These are phyloP conservation scores for Tonatia bakeri DNA, from an alignment of 2,113 vertebrate species.

Conservation along the genomic window DNA sequence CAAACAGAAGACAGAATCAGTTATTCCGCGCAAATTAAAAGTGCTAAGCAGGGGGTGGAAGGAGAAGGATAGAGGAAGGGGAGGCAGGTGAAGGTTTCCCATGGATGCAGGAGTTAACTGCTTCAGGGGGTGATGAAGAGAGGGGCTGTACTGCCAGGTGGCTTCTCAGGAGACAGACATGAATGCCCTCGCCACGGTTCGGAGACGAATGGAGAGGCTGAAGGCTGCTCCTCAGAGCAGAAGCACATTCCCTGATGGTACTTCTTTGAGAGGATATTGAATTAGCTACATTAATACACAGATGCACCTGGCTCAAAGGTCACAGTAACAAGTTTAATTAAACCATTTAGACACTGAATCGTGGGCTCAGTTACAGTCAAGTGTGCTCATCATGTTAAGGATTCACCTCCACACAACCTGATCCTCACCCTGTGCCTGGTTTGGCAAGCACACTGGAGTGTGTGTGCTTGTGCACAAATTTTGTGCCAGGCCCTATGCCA, in stretches of 20 bases:
- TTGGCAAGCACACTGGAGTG: neutral
- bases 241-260: constrained; percentile 54
- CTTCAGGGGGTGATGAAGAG: neutral
- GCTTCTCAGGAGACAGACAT: constrained; percentile 10
- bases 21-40: constrained; percentile 71
- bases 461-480: neutral
- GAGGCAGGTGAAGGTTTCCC: neutral
- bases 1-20: constrained; percentile 59
- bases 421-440: neutral
- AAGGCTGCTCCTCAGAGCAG: neutral
- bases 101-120: neutral
- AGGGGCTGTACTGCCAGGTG: neutral
- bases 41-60: constrained; percentile 15
- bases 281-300: constrained; percentile 74
- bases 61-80: neutral
- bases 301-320: constrained; percentile 61
- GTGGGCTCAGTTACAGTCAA: constrained; percentile 47
- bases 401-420: neutral
- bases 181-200: neutral
- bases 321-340: constrained; percentile 80
- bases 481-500: neutral
- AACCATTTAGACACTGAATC: constrained; percentile 73
- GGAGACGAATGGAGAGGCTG: neutral
- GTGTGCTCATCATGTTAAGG: neutral
- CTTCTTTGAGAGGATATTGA: constrained; percentile 71